Evolutionary conservation across 2,113 vertebrate genomes (phyloP).

Genomic region (Semnornis frantzii): DNA sequence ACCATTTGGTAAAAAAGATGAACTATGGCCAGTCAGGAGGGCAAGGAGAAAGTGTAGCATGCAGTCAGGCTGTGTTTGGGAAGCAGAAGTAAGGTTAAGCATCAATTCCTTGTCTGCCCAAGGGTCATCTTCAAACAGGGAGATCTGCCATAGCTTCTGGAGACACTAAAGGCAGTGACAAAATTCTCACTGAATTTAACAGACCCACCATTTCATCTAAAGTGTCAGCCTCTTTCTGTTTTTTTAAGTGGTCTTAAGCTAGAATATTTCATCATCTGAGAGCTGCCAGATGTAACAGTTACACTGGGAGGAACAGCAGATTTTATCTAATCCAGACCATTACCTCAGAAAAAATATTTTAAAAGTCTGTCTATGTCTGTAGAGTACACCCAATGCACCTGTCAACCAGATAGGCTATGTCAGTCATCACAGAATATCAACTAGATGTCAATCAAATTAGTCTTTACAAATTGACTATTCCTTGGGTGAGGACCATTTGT

Average conservation of each 20-base stretch:
- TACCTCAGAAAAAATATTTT: slow-evolving; percentile 47
- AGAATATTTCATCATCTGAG: neutral
- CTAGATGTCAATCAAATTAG: slow-evolving; percentile 7
- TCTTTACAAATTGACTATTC: slow-evolving; percentile 10
- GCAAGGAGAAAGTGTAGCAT: neutral
- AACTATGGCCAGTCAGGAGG: neutral
- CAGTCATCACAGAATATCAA: slow-evolving; percentile 36
- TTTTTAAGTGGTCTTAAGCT: neutral
- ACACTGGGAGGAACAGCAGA: neutral
- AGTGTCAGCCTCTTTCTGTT: neutral
- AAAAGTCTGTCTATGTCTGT: slow-evolving; percentile 1
- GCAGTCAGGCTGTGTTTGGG: neutral
- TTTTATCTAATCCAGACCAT: slow-evolving; percentile 29
- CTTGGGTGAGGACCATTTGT: neutral
- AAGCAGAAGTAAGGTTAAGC: neutral
- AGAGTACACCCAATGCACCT: neutral
- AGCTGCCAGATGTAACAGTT: neutral
- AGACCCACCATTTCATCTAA: neutral
- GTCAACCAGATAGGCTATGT: neutral
- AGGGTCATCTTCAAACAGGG: neutral
- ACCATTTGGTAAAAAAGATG: neutral
- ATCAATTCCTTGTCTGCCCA: neutral
- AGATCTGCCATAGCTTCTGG: neutral
- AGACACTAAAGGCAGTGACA: neutral
- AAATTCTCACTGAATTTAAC: neutral